A percentile compares a stretch with the other conserved stretches of the same genome.
Evolutionary conservation across 2,797 vertebrate genomes (phyloP).

Genomic region (Muscicapa comitata): DNA sequence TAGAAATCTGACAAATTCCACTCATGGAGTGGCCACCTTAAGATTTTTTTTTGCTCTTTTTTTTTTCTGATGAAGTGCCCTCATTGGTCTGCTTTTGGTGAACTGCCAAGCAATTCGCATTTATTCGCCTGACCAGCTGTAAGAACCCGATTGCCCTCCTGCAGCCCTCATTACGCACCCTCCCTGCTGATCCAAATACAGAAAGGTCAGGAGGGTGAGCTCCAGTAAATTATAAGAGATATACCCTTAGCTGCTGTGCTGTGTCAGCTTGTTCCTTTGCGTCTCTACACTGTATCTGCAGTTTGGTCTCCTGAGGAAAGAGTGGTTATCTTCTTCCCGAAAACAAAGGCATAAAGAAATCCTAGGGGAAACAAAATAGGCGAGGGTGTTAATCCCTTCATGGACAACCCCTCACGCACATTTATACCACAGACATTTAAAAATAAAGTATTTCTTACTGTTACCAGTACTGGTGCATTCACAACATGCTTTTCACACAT

Average conservation of each 20-base stretch:
- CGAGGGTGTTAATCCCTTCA: neutral
- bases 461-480: neutral
- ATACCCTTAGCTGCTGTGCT: neutral
- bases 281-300: fast-evolving
- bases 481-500: neutral
- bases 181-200: neutral
- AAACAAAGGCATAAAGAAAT: neutral
- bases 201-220: constrained; percentile 16
- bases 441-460: neutral
- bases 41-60: neutral
- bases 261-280: neutral
- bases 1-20: neutral
- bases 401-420: neutral
- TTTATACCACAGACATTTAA: neutral
- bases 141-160: neutral
- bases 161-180: neutral
- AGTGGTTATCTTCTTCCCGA: neutral
- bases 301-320: neutral
- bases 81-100: neutral
- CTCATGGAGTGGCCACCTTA: neutral
- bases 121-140: constrained; percentile 23
- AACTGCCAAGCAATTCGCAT: neutral
- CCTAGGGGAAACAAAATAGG: neutral
- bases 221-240: neutral
- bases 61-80: neutral